Evolutionary conservation across 2,113 vertebrate species (phyloP), one percentile per base, ranked within the genome.

Genomic region (Festucalex cinctus): DNA sequence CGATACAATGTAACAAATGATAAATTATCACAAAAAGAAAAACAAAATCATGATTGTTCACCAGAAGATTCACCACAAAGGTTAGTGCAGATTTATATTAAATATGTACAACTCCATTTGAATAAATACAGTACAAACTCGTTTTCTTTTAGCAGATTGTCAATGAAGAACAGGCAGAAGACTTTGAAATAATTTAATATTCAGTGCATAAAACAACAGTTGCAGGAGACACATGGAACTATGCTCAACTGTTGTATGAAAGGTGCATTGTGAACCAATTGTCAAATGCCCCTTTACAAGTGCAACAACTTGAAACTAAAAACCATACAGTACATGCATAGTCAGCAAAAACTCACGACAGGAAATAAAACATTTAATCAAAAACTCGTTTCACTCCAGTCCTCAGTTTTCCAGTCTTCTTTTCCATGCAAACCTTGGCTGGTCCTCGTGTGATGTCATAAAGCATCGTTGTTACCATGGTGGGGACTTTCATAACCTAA

Each of bases 61-160:
- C 71, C 64, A 71, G 67, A 66, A 68, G 63, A 71, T 58, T 74
- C 73, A 80, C 82, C 78, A 85, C 80, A 66, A 77, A 70, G 84
- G 80, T 84, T 89, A 90, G 85, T 92, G 88, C 89, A 90, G 80
- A 76, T 76, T 77, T 70, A 80, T 79, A 81, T 69, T 83, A 54
- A 66, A 59, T 81, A 84, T 89, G 80, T 89, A 89, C 86, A 90
- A 28, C 60, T 68, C 60, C 66, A 26, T 83, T 68, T 48, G 69
- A 86, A 83, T 88, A 81, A 88, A 84, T 86, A 86, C 71, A 79
- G 79, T 84, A 85, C 69, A 79, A 89, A 85, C 59, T 77, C 60
- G 83, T 70, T 81, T 68, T 73, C 59, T 49, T 20, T 70, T 78
- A 74, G 84, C 83, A 86, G 87, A 90, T 91, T 90, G 89, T 91